Conservation (phyloP, 2,888 invertebrate species). For the Cerastoderma edule region DNA sequence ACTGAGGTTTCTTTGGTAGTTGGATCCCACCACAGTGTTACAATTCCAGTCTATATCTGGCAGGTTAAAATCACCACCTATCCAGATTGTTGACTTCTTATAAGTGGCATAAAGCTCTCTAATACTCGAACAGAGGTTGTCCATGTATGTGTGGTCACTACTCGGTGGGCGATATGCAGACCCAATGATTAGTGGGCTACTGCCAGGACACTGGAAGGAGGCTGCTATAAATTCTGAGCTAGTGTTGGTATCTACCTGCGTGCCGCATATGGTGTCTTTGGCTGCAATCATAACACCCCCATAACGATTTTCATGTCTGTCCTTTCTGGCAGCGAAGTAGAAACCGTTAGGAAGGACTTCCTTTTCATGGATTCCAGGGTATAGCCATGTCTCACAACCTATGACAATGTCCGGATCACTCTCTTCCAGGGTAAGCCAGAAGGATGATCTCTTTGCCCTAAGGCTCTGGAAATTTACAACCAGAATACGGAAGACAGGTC, state of each 20-base stretch:
- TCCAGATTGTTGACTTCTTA: too few species aligned
- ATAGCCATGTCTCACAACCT: constrained; percentile 27
- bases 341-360: constrained; percentile 27
- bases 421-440: constrained; percentile 25
- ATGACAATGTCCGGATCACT: constrained; percentile 19
- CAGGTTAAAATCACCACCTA: too few species aligned
- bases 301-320: constrained; percentile 7
- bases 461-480: constrained; percentile 24
- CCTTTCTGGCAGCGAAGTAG: constrained; percentile 21
- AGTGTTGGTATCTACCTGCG: not conserved
- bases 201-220: constrained; percentile 6
- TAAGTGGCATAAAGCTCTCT: too few species aligned
- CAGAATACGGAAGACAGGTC: not conserved
- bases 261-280: not conserved
- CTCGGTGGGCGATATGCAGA: constrained; percentile 25
- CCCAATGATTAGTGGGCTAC: constrained; percentile 10
- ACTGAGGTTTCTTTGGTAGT: too few species aligned
- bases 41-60: too few species aligned
- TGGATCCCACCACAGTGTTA: too few species aligned
- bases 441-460: constrained; percentile 9
- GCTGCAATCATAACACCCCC: constrained; percentile 28
- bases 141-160: constrained; percentile 12
- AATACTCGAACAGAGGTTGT: constrained; percentile 6
- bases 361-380: constrained; percentile 13
- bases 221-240: not conserved